Percentiles rank a stretch among this genome's conserved stretches.
These are phyloP conservation scores for Hirudinaria manillensis DNA, from an alignment of 2,888 invertebrate species.

Conservation along the genomic window DNA sequence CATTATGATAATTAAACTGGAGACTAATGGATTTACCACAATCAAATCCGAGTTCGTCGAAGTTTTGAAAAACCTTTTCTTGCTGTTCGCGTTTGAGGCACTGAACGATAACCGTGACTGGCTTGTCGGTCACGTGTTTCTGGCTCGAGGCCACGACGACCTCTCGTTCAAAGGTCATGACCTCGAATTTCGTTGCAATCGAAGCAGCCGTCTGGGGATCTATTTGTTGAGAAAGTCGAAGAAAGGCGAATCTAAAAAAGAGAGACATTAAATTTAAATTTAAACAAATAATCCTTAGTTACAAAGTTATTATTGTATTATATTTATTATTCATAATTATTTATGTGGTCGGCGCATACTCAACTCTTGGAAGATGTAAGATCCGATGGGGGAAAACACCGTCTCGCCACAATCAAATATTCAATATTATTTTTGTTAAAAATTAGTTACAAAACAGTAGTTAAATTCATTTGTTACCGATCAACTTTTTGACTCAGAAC, in stretches of 20 bases:
- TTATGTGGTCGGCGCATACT: too few species aligned
- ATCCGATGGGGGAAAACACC: too few species aligned
- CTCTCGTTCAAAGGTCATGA: conserved; percentile 11
- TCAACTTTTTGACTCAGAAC: conserved; percentile 7
- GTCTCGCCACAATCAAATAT: not conserved
- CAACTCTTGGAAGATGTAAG: too few species aligned
- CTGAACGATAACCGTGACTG: not conserved
- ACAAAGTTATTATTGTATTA: too few species aligned
- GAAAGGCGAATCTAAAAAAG: conserved; percentile 18
- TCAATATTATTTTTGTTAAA: not conserved
- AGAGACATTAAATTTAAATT: not conserved
- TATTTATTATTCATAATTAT: too few species aligned
- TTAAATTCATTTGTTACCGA: too few species aligned
- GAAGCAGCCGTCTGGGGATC: not conserved
- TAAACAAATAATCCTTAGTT: not conserved
- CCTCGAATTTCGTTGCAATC: conserved; percentile 5
- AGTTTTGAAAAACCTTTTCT: conserved; percentile 15
- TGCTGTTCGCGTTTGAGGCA: conserved; percentile 3
- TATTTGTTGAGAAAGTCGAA: not conserved
- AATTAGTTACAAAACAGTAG: too few species aligned
- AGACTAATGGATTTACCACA: not conserved
- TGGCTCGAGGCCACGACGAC: not conserved
- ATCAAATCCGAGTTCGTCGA: conserved; percentile 10
- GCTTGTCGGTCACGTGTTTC: not conserved
- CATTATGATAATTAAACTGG: not conserved